Conservation (phyloP, 1,140 invertebrate genomes). For the Orchestia grillus region DNA sequence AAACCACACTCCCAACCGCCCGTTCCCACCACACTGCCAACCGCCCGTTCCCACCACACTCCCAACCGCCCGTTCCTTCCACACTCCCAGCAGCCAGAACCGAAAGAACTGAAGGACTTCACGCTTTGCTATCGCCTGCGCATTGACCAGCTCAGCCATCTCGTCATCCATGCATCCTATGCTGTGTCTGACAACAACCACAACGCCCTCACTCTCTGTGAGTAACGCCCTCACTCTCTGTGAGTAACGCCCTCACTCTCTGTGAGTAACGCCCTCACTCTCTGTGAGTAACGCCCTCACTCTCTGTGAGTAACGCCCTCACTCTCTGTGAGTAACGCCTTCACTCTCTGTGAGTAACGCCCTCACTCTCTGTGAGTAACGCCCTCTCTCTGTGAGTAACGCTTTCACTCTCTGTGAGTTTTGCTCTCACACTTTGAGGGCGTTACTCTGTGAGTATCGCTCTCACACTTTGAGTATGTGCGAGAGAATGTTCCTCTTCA, state of each 20-base stretch:
- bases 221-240: background rate
- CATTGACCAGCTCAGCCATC: background rate
- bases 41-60: background rate
- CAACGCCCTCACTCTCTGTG: constrained; percentile 8
- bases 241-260: background rate
- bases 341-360: too few species aligned
- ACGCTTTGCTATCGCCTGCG: background rate
- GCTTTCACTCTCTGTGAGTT: too few species aligned
- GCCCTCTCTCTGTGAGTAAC: too few species aligned
- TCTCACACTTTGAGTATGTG: too few species aligned
- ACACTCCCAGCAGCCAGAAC: background rate
- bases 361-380: too few species aligned
- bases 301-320: too few species aligned
- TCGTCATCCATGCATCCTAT: constrained; percentile 20
- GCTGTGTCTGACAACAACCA: background rate
- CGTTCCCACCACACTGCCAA: background rate
- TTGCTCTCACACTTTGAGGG: too few species aligned
- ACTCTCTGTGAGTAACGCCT: too few species aligned
- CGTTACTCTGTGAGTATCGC: too few species aligned
- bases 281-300: too few species aligned
- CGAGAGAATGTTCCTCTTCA: too few species aligned
- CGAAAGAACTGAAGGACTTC: background rate
- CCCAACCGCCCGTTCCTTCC: background rate
- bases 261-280: too few species aligned
- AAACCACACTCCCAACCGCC: background rate